Conservation (phyloP, 2,797 vertebrate genomes). For the Lates japonicus region DNA sequence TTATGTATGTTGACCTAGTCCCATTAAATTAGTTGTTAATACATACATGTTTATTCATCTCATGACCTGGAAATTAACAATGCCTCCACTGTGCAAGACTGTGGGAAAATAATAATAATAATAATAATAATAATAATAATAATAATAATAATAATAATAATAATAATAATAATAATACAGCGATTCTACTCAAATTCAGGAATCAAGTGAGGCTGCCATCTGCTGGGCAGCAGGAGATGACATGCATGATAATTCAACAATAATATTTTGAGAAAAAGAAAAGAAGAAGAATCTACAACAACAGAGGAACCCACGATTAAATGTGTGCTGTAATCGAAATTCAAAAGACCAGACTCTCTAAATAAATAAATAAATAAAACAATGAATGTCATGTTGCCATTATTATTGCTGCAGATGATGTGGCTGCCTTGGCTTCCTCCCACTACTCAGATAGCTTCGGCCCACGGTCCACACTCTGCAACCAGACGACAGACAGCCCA, state of each 20-base stretch:
- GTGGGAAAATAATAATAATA: neutral
- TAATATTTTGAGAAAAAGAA: neutral
- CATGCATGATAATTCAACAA: neutral
- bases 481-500: neutral
- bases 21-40: neutral
- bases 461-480: neutral
- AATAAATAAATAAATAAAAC: too few species aligned
- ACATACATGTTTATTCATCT: neutral
- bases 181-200: too few species aligned
- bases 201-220: constrained; percentile 21
- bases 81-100: neutral
- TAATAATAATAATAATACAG: too few species aligned
- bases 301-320: constrained; percentile 8
- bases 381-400: too few species aligned
- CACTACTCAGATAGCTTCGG: neutral
- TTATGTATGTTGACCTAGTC: neutral
- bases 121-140: too few species aligned
- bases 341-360: too few species aligned
- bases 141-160: too few species aligned
- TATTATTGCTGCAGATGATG: neutral
- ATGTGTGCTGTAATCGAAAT: neutral
- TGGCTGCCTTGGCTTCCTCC: constrained; percentile 6
- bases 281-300: neutral
- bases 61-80: neutral
- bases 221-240: constrained; percentile 12